Percentiles rank a stretch among this genome's conserved stretches.
Conservation (phyloP, 2,113 vertebrate species). For the Hypocryptadius cinnamomeus region DNA sequence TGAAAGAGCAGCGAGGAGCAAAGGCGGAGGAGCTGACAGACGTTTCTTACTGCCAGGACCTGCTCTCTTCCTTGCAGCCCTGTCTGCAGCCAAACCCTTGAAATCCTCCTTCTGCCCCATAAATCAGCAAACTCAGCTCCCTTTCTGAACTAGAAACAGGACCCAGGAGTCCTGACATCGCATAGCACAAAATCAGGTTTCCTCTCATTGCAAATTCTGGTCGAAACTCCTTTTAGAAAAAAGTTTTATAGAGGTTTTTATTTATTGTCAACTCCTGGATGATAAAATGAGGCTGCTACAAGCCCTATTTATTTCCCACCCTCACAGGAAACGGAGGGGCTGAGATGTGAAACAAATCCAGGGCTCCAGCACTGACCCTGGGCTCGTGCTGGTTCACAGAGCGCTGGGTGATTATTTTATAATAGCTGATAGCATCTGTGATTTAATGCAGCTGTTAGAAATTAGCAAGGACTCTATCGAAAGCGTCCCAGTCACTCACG, state of each 20-base stretch:
- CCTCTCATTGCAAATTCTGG: slow-evolving; percentile 9
- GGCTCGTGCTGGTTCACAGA: slow-evolving; percentile 52
- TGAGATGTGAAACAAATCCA: slow-evolving; percentile 33
- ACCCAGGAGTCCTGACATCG: background rate
- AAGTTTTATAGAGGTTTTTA: slow-evolving; percentile 41
- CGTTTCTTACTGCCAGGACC: background rate
- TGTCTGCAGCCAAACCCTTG: background rate
- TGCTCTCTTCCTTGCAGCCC: background rate
- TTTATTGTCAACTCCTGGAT: slow-evolving; percentile 31
- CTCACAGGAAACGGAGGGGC: background rate
- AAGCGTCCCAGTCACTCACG: slow-evolving; percentile 73
- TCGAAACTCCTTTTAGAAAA: slow-evolving; percentile 13
- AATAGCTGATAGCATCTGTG: slow-evolving; percentile 71
- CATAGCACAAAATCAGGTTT: background rate
- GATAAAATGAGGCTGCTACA: slow-evolving; percentile 32
- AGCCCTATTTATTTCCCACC: slow-evolving; percentile 48
- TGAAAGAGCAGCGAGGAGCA: background rate
- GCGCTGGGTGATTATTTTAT: slow-evolving; percentile 68
- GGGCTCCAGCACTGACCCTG: slow-evolving; percentile 44
- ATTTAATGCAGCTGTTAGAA: slow-evolving; percentile 76
- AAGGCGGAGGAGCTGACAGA: background rate
- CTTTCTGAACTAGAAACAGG: background rate
- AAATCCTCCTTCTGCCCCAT: background rate
- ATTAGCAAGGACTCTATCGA: slow-evolving; percentile 72
- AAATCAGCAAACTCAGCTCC: background rate